phyloP scores from a whole-genome alignment of 2,888 invertebrate species.

The Nowickia ferox region DNA sequence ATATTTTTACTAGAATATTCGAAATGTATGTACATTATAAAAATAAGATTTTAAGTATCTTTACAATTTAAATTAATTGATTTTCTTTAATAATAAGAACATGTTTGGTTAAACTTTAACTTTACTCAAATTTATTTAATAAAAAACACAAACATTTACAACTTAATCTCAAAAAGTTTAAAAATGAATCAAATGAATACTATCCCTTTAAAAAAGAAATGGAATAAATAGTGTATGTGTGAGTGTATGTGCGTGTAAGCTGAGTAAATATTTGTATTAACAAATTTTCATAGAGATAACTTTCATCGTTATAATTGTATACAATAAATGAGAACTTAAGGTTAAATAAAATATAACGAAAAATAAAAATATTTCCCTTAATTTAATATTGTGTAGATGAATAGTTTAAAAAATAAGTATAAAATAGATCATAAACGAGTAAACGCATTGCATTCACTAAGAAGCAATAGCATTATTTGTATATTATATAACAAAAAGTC shows the following conservation, averaged over 20 bases:
- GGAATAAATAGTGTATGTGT: conserved; percentile 43
- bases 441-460: conserved; percentile 67
- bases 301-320: conserved; percentile 63
- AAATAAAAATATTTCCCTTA: conserved; percentile 42
- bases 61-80: conserved; percentile 56
- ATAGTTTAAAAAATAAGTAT: conserved; percentile 41
- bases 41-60: conserved; percentile 36
- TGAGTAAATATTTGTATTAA: conserved; percentile 60
- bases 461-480: conserved; percentile 73
- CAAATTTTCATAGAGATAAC: conserved; percentile 27
- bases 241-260: conserved; percentile 59
- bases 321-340: conserved; percentile 52
- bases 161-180: conserved; percentile 33
- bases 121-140: conserved; percentile 59
- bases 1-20: conserved; percentile 67
- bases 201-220: conserved; percentile 43
- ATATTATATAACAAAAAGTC: conserved; percentile 71
- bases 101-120: conserved; percentile 69
- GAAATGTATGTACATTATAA: conserved; percentile 39
- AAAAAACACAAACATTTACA: conserved; percentile 38
- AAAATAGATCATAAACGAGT: conserved; percentile 59
- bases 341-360: conserved; percentile 28
- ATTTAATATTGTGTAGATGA: conserved; percentile 68
- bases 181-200: conserved; percentile 35
- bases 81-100: conserved; percentile 69